These are phyloP conservation scores for Subanguina moxae DNA, from an alignment of 1,140 invertebrate genomes.

Conservation along the genomic window DNA sequence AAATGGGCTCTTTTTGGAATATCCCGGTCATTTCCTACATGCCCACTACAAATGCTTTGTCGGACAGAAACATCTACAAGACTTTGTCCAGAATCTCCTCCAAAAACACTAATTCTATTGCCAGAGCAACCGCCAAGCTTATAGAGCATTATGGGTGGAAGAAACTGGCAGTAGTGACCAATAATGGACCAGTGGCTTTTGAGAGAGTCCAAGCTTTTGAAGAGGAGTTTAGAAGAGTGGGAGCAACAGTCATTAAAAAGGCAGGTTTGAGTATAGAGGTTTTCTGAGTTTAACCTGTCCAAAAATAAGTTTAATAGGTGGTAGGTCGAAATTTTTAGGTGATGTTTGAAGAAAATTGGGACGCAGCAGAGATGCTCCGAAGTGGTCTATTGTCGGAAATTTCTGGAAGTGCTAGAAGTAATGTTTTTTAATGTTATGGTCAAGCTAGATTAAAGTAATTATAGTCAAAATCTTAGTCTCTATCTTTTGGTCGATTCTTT, in stretches of 20 bases:
- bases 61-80: constrained; percentile 55
- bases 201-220: constrained; percentile 51
- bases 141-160: constrained; percentile 52
- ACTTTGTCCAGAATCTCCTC: constrained; percentile 52
- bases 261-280: background rate
- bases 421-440: background rate
- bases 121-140: constrained; percentile 42
- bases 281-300: too few relatives aligned
- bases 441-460: background rate
- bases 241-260: constrained; percentile 45
- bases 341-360: constrained; percentile 51
- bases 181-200: constrained; percentile 48
- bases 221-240: constrained; percentile 43
- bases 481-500: background rate
- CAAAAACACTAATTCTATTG: constrained; percentile 56
- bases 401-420: constrained; percentile 50
- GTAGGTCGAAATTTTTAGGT: too few relatives aligned
- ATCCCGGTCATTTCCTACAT: constrained; percentile 57
- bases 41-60: constrained; percentile 46
- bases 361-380: constrained; percentile 51
- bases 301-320: too few relatives aligned
- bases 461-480: background rate
- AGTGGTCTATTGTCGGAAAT: constrained; percentile 47
- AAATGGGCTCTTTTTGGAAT: constrained; percentile 58
- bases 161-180: constrained; percentile 49